Evolutionary conservation across 2,888 invertebrate genomes (phyloP), one percentile per base, ranked within the genome.

Genomic region (Pristionchus fissidentatus): DNA sequence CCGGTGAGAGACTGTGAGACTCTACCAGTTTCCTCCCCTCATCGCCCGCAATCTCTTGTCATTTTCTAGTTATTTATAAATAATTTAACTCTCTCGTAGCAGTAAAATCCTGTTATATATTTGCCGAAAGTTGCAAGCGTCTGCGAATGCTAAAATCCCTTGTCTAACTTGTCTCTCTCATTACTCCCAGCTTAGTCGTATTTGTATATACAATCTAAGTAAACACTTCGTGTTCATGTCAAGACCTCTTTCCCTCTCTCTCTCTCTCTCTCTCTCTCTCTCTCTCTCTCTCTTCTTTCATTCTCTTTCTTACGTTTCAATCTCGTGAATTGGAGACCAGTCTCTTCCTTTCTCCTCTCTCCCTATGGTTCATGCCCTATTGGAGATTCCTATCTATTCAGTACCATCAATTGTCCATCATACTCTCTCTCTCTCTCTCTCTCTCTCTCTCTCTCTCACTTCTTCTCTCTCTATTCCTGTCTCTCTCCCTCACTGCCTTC

Each of bases 301-400:
- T 32, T 78, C 55, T 35, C 49, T 80, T 43, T 38, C 57, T 35
- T 29, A 29, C 60, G 60, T 80, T 32, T 60, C 49, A 60, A 29
- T 80, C 80, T 66, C 66, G 66, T 38, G 35, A 66, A 66, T 66
- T 66, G 66, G 43, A 29, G 38, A 49, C 75, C 66, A 66, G 66
- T 55, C 52, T 70, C 70, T 82, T 38, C 32, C 81, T 55, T 41
- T 80, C 43, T 32, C 35, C 22, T 66, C 29, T 43, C 60, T n/a
- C 38, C 60, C 26, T 43, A 26, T 46, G 15, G 26, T 8, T 29
- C 43, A 73, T 73, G 46, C 46, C 46, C 73, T 73, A 73, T 46
- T 46, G 46, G 73, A 46, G 73, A 73, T 73, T 32, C 38, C 66
- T 66, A 66, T 66, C 66, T 66, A 66, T 35, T 66, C 66, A 38